These are phyloP conservation scores for Psammodynastes pulverulentus DNA, from an alignment of 2,113 vertebrate genomes.

Conservation along the genomic window DNA sequence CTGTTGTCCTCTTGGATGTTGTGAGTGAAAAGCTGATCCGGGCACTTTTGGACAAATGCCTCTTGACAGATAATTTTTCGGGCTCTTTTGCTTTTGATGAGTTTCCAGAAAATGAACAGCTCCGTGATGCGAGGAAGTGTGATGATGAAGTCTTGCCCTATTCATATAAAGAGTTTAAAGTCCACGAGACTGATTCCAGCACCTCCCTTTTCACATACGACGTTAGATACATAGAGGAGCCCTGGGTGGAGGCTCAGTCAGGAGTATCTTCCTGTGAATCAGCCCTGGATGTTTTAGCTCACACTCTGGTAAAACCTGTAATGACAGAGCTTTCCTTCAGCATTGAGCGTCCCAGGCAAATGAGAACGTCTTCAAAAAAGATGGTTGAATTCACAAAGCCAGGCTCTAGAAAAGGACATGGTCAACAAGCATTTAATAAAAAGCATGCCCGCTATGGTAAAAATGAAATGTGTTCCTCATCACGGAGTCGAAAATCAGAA, in stretches of 20 bases:
- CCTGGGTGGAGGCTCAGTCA: neutral
- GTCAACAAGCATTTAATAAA: neutral
- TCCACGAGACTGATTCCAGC: neutral
- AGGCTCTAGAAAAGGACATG: neutral
- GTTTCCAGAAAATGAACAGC: neutral
- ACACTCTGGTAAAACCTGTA: constrained; percentile 17
- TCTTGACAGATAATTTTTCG: neutral
- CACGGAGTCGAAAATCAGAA: neutral
- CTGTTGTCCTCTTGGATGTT: constrained; percentile 14
- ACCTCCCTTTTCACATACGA: neutral
- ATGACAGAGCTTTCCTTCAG: constrained; percentile 12
- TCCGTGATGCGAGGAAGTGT: neutral
- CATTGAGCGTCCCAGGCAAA: neutral
- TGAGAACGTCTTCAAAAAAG: neutral
- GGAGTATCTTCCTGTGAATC: neutral
- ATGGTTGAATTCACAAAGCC: neutral
- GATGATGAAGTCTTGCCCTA: neutral
- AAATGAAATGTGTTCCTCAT: neutral
- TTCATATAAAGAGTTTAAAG: neutral
- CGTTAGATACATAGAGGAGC: neutral
- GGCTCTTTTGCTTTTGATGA: constrained; percentile 6
- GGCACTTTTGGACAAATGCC: constrained; percentile 18
- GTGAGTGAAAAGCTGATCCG: constrained; percentile 25
- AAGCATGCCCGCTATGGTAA: neutral
- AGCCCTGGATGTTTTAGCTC: neutral